Evolutionary conservation across 2,888 invertebrate species (phyloP), one percentile per base, ranked within the genome.

Genomic region (Exocentrus adspersus): DNA sequence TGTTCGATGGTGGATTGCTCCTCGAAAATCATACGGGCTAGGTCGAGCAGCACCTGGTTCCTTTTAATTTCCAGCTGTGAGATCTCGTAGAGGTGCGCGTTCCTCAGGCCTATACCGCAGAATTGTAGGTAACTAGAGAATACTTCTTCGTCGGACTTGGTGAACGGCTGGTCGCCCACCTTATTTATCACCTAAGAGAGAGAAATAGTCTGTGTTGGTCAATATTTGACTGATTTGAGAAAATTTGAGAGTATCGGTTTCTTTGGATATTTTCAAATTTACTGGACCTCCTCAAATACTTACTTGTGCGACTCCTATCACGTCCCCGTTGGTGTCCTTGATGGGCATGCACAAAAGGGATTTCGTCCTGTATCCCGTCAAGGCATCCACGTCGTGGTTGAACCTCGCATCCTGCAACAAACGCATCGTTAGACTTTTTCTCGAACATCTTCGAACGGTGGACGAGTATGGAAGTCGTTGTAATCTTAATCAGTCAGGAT

Each of bases 1-100:
- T 94, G 95, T 80, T 97, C 97, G 77, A 97, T 93, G 77, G 96
- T 97, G 83, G 94, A 95, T 84, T 97, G 97, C 84, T 97, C 97
- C 81, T 96, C 95, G 81, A 97, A 97, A 77, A 97, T 94, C 92
- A 97, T 96, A 76, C 95, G 87, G n/a, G 97, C 97, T 80, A 97
- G 86, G 83, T 95, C 95, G 73, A 97, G 86, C 62, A 97, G 86
- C 71, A 97, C 94, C 87, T 97, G 96, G 84, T 97, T 97, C 75
- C 97, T 87, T 84, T 95, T 96, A 74, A 96, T 95, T 86, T 97
- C 97, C 80, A 96, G 85, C 83, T 96, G 95, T 68, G 96, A 96
- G 82, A 94, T 90, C 84, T 97, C 96, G 82, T 96, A 97, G 37
- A 97, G 87, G 82, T 96, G 96, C n/a, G 97, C 97, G 83, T 97